Percentiles rank a stretch among this genome's conserved stretches.
phyloP scores from a whole-genome alignment of 2,888 invertebrate genomes.

The Heliothis peltigera region DNA sequence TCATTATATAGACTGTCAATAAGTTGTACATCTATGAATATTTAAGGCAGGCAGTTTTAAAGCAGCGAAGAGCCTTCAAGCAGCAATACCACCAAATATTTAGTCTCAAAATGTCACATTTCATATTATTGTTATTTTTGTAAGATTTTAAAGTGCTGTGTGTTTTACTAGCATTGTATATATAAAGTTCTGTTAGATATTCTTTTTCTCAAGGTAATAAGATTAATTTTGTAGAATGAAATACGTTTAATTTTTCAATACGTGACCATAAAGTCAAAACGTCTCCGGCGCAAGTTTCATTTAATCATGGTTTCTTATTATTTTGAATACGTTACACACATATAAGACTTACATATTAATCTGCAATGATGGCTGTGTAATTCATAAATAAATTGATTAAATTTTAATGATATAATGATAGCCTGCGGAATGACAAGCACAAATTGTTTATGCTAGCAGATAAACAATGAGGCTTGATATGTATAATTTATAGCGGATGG shows the following conservation, averaged over 20 bases:
- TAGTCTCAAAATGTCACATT: neutral
- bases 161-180: no score
- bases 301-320: conserved; percentile 22
- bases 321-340: conserved; percentile 10
- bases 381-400: conserved; percentile 12
- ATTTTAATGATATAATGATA: conserved; percentile 13
- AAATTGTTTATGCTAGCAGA: conserved; percentile 59
- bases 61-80: neutral
- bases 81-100: neutral
- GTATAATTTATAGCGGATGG: conserved; percentile 59
- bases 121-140: no score
- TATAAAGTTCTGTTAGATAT: no score
- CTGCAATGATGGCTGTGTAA: neutral
- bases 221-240: no score
- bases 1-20: conserved; percentile 9
- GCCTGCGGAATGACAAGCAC: conserved; percentile 38
- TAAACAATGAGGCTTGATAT: conserved; percentile 56
- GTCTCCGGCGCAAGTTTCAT: neutral
- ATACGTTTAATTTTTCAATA: no score
- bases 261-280: neutral
- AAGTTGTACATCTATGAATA: conserved; percentile 5
- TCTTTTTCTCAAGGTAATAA: no score
- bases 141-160: no score
- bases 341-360: conserved; percentile 7
- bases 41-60: conserved; percentile 16